These are phyloP conservation scores for Ormyrus labotus DNA, from an alignment of 2,888 invertebrate genomes.

Conservation along the genomic window DNA sequence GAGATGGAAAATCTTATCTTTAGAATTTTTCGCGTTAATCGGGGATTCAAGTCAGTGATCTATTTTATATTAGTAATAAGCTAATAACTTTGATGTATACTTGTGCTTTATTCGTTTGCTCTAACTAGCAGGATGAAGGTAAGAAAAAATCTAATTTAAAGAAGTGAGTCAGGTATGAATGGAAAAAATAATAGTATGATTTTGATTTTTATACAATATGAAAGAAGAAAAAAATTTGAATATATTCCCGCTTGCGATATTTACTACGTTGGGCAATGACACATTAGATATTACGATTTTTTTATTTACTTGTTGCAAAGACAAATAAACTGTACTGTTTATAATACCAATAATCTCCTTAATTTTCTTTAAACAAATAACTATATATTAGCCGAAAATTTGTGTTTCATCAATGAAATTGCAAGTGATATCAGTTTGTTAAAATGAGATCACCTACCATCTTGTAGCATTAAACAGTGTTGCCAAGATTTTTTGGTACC, in stretches of 20 bases:
- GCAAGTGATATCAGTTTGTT: constrained; percentile 27
- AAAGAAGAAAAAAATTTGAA: not conserved
- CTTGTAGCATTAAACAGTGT: constrained; percentile 14
- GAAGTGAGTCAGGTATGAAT: too few relatives aligned
- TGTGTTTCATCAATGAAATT: not conserved
- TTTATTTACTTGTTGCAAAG: constrained; percentile 15
- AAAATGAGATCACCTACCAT: constrained; percentile 28
- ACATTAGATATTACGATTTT: not conserved
- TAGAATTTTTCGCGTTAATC: not conserved
- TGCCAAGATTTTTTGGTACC: not conserved
- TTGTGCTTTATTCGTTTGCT: too few relatives aligned
- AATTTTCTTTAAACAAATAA: too few relatives aligned
- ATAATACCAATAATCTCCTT: too few relatives aligned
- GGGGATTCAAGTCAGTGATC: not conserved
- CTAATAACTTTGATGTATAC: too few relatives aligned
- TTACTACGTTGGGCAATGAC: constrained; percentile 23
- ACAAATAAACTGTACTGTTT: constrained; percentile 5
- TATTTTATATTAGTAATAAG: too few relatives aligned
- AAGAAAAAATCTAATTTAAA: too few relatives aligned
- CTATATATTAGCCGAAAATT: too few relatives aligned
- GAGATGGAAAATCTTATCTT: constrained; percentile 9
- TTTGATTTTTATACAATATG: too few relatives aligned
- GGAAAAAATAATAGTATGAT: too few relatives aligned
- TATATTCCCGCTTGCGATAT: constrained; percentile 20
- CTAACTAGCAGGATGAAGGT: too few relatives aligned